These are phyloP conservation scores for Eurytoma adleriae DNA, from an alignment of 2,888 invertebrate genomes.

Conservation along the genomic window DNA sequence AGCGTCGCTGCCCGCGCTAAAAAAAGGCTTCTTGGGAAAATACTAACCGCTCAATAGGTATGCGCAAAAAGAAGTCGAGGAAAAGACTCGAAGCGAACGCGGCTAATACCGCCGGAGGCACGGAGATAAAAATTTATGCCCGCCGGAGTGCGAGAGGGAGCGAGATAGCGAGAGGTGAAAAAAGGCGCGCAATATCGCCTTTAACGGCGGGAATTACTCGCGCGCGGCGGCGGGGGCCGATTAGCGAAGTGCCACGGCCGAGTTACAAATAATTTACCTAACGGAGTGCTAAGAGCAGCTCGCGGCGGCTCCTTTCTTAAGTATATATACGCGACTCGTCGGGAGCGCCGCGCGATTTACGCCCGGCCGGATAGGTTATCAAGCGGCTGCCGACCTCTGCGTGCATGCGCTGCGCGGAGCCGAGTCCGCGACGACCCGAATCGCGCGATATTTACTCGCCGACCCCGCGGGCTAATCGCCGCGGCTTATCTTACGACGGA, in stretches of 20 bases:
- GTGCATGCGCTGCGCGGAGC: not conserved
- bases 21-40: not conserved
- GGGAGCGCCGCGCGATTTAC: constrained; percentile 30
- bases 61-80: no score
- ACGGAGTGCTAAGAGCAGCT: constrained; percentile 55
- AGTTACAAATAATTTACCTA: constrained; percentile 57
- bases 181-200: constrained; percentile 27
- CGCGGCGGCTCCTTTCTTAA: constrained; percentile 35
- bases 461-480: constrained; percentile 67
- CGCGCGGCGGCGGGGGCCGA: constrained; percentile 11
- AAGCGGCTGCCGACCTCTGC: constrained; percentile 20
- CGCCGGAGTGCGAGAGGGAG: no score
- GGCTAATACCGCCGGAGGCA: not conserved
- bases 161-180: not conserved
- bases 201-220: constrained; percentile 48
- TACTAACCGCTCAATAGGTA: no score
- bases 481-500: constrained; percentile 21
- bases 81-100: not conserved
- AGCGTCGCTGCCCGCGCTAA: not conserved
- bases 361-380: constrained; percentile 25
- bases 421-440: constrained; percentile 60
- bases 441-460: constrained; percentile 72
- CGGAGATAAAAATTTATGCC: constrained; percentile 49
- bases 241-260: constrained; percentile 39
- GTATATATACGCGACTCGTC: constrained; percentile 14